A percentile compares a stretch with the other conserved stretches of the same genome.
phyloP scores from a whole-genome alignment of 2,113 vertebrate species.

The Promerops cafer region DNA sequence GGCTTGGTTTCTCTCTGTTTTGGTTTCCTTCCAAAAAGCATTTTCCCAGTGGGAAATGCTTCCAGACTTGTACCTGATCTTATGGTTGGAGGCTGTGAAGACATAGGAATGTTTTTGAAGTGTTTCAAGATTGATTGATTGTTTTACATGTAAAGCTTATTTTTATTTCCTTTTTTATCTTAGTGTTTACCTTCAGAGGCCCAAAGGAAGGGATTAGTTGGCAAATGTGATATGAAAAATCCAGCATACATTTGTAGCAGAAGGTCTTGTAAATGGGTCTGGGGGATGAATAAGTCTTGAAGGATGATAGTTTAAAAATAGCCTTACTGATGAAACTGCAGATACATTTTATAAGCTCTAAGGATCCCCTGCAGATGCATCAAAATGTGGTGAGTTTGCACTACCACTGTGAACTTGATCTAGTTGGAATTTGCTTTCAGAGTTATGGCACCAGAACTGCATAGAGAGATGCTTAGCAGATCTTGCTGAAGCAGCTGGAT shows the following conservation, averaged over 20 bases:
- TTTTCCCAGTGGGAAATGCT: not conserved
- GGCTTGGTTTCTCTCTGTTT: not conserved
- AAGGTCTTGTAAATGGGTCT: not conserved
- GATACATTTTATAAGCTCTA: not conserved
- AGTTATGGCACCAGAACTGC: not conserved
- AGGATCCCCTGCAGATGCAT: not conserved
- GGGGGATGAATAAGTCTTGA: not conserved
- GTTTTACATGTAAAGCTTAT: not conserved
- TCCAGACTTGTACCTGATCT: not conserved
- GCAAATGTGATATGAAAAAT: not conserved
- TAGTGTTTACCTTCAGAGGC: not conserved
- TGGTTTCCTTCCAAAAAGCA: no score
- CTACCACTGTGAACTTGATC: not conserved
- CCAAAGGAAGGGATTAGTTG: not conserved
- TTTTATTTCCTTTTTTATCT: not conserved
- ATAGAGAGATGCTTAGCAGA: not conserved
- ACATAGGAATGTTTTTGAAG: not conserved
- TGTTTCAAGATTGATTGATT: not conserved
- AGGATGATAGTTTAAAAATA: not conserved
- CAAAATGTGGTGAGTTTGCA: not conserved
- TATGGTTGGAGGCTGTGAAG: not conserved
- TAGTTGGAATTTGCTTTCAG: not conserved
- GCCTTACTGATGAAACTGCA: not conserved
- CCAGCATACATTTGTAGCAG: not conserved
- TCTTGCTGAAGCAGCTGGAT: not conserved